These are phyloP conservation scores for Aricia artaxerxes DNA, from an alignment of 2,888 invertebrate species.

Conservation along the genomic window DNA sequence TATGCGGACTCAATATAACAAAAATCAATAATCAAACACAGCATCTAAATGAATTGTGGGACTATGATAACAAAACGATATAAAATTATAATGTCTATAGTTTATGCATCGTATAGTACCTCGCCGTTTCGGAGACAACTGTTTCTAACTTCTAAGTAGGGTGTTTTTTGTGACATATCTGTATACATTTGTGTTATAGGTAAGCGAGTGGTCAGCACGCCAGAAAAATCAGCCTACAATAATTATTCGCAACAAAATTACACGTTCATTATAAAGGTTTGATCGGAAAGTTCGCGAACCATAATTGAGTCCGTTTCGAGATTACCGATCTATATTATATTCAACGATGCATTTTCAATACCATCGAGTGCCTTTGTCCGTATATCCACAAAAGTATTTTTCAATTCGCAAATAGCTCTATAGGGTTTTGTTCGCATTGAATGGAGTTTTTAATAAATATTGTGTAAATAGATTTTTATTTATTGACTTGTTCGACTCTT, in stretches of 20 bases:
- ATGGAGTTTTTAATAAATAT: slow-evolving; percentile 16
- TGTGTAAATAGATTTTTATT: slow-evolving; percentile 18
- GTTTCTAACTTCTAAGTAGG: too few species aligned
- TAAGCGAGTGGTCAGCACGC: too few species aligned
- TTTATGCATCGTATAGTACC: too few species aligned
- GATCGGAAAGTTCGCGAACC: not conserved
- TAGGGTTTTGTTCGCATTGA: slow-evolving; percentile 2
- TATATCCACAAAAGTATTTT: slow-evolving; percentile 15
- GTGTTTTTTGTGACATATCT: too few species aligned
- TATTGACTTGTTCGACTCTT: not conserved
- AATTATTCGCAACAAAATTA: not conserved
- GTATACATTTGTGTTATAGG: too few species aligned
- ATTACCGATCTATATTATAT: slow-evolving; percentile 5
- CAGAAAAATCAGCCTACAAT: too few species aligned
- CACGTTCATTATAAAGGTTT: not conserved
- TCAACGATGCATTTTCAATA: slow-evolving; percentile 1
- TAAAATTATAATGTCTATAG: too few species aligned
- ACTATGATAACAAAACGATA: too few species aligned
- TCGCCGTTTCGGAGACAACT: too few species aligned
- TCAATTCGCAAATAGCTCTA: slow-evolving; percentile 16
- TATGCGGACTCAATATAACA: too few species aligned
- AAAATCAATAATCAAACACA: too few species aligned
- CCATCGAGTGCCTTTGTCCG: not conserved
- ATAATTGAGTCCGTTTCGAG: not conserved
- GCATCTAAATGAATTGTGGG: too few species aligned